These are phyloP conservation scores for Chloromyia formosa DNA, from an alignment of 2,888 invertebrate species.

Conservation along the genomic window DNA sequence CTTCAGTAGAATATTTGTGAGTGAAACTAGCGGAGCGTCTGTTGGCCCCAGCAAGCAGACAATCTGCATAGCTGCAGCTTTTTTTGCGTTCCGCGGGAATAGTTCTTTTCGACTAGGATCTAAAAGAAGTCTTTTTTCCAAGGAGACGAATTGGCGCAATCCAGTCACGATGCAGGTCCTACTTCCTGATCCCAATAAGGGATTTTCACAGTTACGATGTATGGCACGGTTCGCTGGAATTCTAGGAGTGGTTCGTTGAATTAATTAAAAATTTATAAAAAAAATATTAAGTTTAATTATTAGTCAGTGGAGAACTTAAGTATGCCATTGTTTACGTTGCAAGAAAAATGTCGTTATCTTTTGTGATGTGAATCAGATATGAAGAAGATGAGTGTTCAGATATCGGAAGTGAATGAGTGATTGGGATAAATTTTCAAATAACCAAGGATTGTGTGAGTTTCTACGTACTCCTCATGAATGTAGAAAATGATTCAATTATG, in stretches of 20 bases:
- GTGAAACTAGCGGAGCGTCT: slow-evolving; percentile 1
- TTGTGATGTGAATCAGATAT: too few species aligned
- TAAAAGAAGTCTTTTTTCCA: slow-evolving; percentile 25
- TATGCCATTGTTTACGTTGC: too few species aligned
- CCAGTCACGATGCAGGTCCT: neutral
- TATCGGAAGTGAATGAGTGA: too few species aligned
- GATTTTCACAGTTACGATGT: slow-evolving; percentile 44
- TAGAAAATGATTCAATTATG: too few species aligned
- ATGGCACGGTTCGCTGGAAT: slow-evolving; percentile 51
- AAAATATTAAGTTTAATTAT: too few species aligned
- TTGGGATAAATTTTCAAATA: too few species aligned
- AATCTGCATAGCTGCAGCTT: too few species aligned
- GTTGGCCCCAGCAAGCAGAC: neutral
- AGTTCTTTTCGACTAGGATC: slow-evolving; percentile 26
- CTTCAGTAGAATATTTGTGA: neutral
- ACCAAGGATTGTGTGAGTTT: too few species aligned
- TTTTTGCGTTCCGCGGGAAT: neutral
- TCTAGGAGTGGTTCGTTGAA: slow-evolving; percentile 51
- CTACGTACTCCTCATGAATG: too few species aligned
- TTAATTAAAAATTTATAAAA: neutral
- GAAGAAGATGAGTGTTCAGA: too few species aligned
- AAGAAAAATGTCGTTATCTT: too few species aligned
- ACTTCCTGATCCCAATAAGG: slow-evolving; percentile 13
- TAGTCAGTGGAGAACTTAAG: neutral
- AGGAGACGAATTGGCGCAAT: neutral